Conservation (phyloP, 2,113 vertebrate genomes). For the Cyrtonyx montezumae region DNA sequence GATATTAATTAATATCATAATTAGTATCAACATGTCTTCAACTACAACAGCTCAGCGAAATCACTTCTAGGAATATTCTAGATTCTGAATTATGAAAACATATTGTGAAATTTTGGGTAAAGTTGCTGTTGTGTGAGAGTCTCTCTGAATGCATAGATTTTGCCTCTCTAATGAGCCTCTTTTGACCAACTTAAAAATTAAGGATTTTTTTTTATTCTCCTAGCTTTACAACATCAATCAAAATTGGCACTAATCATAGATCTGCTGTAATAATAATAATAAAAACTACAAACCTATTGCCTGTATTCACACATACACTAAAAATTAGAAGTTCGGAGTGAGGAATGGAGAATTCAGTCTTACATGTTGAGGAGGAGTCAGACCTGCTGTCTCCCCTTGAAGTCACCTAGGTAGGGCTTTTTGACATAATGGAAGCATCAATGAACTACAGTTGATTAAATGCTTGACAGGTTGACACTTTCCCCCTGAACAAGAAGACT, state of each 20-base stretch:
- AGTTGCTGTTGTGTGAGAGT: neutral
- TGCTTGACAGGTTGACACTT: conserved; percentile 74
- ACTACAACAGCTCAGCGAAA: neutral
- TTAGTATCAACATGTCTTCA: neutral
- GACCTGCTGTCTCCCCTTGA: conserved; percentile 61
- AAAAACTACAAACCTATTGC: neutral
- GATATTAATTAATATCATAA: neutral
- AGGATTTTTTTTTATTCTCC: neutral
- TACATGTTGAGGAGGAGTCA: conserved; percentile 39
- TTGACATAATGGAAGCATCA: conserved; percentile 71
- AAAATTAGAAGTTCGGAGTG: conserved; percentile 25
- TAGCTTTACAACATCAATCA: neutral
- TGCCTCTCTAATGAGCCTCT: neutral
- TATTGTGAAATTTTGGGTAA: neutral
- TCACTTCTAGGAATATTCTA: neutral
- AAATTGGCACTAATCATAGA: neutral
- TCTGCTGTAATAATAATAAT: neutral
- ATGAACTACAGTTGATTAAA: conserved; percentile 64
- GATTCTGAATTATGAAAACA: neutral
- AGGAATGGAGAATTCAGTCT: conserved; percentile 51
- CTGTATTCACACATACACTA: neutral
- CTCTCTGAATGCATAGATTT: neutral
- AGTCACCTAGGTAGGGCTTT: conserved; percentile 61
- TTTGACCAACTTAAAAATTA: neutral
- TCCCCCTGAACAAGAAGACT: conserved; percentile 47